phyloP scores from a whole-genome alignment of 2,888 invertebrate genomes.

The Drosophila yooni region DNA sequence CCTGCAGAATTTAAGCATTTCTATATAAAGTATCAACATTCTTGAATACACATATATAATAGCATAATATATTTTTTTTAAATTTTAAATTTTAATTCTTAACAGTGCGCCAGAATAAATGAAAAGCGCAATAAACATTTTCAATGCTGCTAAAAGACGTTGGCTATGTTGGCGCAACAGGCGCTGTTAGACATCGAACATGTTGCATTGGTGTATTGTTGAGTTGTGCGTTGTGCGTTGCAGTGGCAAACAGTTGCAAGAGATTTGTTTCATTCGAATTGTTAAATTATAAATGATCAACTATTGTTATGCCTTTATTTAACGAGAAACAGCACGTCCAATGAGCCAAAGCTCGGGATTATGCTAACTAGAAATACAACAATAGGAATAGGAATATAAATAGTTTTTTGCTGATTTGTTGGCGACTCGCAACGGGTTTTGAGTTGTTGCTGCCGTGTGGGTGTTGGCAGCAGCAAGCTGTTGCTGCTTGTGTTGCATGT shows the following conservation, averaged over 20 bases:
- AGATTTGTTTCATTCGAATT: slow-evolving; percentile 8
- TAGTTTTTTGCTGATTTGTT: background rate
- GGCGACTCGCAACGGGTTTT: slow-evolving; percentile 20
- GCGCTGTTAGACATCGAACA: slow-evolving; percentile 51
- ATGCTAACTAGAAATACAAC: background rate
- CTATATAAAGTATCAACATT: background rate
- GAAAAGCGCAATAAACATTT: background rate
- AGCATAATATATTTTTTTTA: background rate
- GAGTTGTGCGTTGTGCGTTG: slow-evolving; percentile 7
- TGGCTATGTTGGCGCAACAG: slow-evolving; percentile 26
- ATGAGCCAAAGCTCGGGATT: background rate
- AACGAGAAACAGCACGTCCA: background rate
- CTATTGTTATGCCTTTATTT: background rate
- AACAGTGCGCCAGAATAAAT: background rate
- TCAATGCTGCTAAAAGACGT: slow-evolving; percentile 2
- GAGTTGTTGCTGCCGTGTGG: slow-evolving; percentile 28
- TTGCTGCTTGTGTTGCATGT: slow-evolving; percentile 45
- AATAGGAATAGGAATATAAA: background rate
- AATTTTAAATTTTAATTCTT: too few relatives aligned
- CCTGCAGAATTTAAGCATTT: background rate
- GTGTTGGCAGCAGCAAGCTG: slow-evolving; percentile 54
- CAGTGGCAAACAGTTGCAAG: too few relatives aligned
- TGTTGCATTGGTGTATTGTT: slow-evolving; percentile 63
- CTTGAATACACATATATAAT: background rate
- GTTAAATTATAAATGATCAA: slow-evolving; percentile 6